Base-by-base conservation (phyloP, 2,797 vertebrate genomes). In the Gephyroberyx darwinii region DNA sequence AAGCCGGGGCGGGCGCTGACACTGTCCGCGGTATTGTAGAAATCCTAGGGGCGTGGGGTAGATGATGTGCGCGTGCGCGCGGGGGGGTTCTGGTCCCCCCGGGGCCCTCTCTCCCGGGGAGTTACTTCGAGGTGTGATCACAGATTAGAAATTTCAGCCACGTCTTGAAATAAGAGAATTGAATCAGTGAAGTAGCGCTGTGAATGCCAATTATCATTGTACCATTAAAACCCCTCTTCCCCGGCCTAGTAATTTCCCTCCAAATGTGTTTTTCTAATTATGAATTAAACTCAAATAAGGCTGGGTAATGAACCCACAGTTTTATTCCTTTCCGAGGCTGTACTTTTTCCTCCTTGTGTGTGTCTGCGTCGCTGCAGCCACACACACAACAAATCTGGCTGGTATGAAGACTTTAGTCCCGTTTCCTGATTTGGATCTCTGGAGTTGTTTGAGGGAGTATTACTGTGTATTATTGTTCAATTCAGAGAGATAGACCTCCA, bases 191-290 rank as follows among this genome's bases (percentile, higher is more conserved):
- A 78, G 64, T 77, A 74, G 65, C 74, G 74, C 75, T 82, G 63
- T 71, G 70, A 86, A 81, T 82, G 70, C 68, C 66, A 87, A 88
- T 88, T 85, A 85, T 77, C 76, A 73, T 63, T 63, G 63, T 64
- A 74, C 75, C 78, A 84, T 92, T 89, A 90, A 91, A 89, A 82
- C 67, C 39, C 75, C 68, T 84, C 74, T 84, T 85, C 75, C 80
- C 80, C 65, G 45, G 86, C 79, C 77, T 76, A 68, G 74, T 88
- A 88, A 90, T 90, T 90, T 89, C 81, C 84, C 82, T 76, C 87
- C 78, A 84, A 86, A 90, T 90, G 87, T 91, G 85, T 89, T 91
- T 88, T 88, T 88, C 80, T 91, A 90, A 93, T 92, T 90, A 91
- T 91, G 90, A 92, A 90, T 90, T 86, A 88, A 88, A 86, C 79